A percentile compares a stretch with the other conserved stretches of the same genome.
phyloP scores from a whole-genome alignment of 2,797 vertebrate species.

The Rhadinocentrus ornatus region DNA sequence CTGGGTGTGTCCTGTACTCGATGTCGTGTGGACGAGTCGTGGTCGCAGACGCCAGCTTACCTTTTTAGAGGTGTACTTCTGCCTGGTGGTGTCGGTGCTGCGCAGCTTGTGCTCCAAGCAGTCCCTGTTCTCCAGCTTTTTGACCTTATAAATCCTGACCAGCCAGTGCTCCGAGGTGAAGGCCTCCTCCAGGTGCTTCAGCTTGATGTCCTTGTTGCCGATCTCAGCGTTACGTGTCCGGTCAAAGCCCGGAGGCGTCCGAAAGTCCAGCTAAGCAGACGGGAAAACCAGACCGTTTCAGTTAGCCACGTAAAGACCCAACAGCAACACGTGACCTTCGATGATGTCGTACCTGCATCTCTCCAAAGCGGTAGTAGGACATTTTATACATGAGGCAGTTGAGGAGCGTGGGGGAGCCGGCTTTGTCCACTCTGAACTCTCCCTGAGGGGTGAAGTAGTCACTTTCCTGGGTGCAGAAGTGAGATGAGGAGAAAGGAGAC shows the following conservation, averaged over 20 bases:
- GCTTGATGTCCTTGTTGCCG: conserved; percentile 98
- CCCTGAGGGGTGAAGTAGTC: conserved; percentile 98
- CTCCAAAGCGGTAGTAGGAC: conserved; percentile 98
- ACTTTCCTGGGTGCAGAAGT: conserved; percentile 86
- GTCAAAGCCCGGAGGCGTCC: conserved; percentile 97
- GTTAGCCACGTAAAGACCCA: rapidly evolving
- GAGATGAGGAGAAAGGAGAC: not conserved
- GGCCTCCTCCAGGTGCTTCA: conserved; percentile 96
- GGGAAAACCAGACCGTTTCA: not conserved
- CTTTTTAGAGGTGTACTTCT: conserved; percentile 99
- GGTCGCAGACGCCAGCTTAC: conserved; percentile 64
- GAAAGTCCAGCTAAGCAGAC: conserved; percentile 91
- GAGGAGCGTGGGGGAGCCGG: conserved; percentile 93
- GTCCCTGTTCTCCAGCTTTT: conserved; percentile 94
- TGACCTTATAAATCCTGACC: conserved; percentile 98
- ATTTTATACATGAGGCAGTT: conserved; percentile 99
- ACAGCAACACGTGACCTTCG: not conserved
- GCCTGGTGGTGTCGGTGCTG: conserved; percentile 89
- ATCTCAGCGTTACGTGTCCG: conserved; percentile 97
- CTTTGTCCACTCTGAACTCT: conserved; percentile 97
- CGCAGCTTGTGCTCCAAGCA: conserved; percentile 91
- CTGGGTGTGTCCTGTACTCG: too few relatives aligned
- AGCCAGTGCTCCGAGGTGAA: conserved; percentile 99
- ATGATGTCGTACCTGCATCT: conserved; percentile 90
- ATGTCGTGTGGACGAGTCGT: too few relatives aligned